Conservation (phyloP, 2,888 invertebrate genomes). For the Drosophila helvetica region DNA sequence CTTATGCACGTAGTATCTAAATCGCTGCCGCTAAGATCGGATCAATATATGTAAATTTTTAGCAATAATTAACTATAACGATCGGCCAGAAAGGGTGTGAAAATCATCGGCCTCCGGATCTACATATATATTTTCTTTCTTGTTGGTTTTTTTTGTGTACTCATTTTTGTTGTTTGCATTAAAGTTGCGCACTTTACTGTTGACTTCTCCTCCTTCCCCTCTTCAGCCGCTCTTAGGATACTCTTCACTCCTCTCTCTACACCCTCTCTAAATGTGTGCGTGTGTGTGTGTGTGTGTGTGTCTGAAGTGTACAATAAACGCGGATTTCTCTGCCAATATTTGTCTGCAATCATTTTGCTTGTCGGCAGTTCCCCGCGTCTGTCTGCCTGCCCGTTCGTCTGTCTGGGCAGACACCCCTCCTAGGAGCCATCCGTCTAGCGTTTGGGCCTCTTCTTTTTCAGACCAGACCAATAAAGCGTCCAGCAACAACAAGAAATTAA, state of each 20-base stretch:
- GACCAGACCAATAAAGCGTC: conserved; percentile 67
- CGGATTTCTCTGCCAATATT: conserved; percentile 75
- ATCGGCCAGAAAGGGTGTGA: too few species aligned
- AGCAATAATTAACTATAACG: too few species aligned
- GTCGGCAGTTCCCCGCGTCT: conserved; percentile 44
- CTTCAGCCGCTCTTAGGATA: neutral
- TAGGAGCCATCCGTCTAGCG: conserved; percentile 36
- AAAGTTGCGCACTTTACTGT: conserved; percentile 61
- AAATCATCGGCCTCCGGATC: too few species aligned
- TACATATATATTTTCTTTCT: neutral
- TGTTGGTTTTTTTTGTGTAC: conserved; percentile 2
- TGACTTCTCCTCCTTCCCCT: neutral
- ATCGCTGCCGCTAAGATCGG: too few species aligned
- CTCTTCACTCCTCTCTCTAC: neutral
- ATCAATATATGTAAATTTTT: too few species aligned
- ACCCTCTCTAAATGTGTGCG: neutral
- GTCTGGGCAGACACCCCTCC: conserved; percentile 3
- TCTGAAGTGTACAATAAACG: conserved; percentile 76
- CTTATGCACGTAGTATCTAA: too few species aligned
- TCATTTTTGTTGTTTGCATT: conserved; percentile 58
- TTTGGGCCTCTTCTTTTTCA: conserved; percentile 33
- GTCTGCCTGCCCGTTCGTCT: conserved; percentile 6
- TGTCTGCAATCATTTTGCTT: conserved; percentile 74
- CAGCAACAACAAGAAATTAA: conserved; percentile 24
- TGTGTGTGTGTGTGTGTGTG: conserved; percentile 25